These are phyloP conservation scores for Glaucidium brasilianum DNA, from an alignment of 2,113 vertebrate genomes.

Conservation along the genomic window DNA sequence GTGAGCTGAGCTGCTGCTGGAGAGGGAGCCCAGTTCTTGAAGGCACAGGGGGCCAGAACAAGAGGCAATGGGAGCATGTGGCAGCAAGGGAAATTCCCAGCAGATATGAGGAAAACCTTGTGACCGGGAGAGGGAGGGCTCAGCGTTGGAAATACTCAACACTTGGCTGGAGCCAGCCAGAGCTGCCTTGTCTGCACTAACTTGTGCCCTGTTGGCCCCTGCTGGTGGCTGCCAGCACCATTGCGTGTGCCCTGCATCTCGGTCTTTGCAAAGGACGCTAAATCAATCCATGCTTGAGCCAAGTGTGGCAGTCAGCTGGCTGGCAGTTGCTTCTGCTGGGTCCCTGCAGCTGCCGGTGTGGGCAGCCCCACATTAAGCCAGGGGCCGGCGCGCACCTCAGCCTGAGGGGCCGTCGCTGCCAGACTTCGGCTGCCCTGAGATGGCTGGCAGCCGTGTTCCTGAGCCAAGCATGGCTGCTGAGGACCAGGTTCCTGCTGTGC, in stretches of 20 bases:
- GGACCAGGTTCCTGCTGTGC: background rate
- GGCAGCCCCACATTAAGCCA: background rate
- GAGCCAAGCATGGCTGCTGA: accelerated
- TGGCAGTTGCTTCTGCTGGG: background rate
- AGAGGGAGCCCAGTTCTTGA: background rate
- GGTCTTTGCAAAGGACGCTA: background rate
- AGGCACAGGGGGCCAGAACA: background rate
- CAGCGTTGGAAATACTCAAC: background rate
- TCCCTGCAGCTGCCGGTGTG: background rate
- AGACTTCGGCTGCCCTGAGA: background rate
- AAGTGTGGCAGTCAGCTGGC: background rate
- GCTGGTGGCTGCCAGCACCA: accelerated
- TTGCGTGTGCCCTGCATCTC: accelerated
- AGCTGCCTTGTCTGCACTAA: background rate
- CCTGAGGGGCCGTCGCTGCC: accelerated
- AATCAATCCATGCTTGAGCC: accelerated
- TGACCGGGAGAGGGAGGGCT: accelerated
- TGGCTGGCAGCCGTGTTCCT: background rate
- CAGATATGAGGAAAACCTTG: accelerated
- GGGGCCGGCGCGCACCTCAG: background rate
- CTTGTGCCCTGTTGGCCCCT: background rate
- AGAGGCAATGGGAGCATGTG: background rate
- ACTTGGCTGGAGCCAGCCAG: background rate
- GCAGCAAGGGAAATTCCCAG: background rate
- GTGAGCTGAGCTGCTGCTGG: background rate